Evolutionary conservation across 1,140 invertebrate genomes (phyloP), one percentile per base, ranked within the genome.

Genomic region (Trichoplusia ni): DNA sequence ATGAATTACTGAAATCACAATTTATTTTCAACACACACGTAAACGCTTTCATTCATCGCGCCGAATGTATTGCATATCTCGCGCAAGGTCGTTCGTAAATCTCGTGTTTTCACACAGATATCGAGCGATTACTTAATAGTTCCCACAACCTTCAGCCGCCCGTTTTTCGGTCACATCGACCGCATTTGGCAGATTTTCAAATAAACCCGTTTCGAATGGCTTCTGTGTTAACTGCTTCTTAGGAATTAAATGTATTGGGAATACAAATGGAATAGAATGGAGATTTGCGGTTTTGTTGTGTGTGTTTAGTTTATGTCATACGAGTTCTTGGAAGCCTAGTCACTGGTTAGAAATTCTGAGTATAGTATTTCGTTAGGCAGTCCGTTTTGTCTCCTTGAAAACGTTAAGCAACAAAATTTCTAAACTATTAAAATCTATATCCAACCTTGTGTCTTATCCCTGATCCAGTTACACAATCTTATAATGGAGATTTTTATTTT

Each of bases 161-260:
- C 27, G 49, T 64, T 54, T 64, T 64, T 64, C 61, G 61, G 38
- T 56, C 61, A 46, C 35, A 47, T 44, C 19, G 42, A 49, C 33
- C 46, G 35, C 38, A 59, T 59, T 66, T 66, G 64, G 64, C 54
- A 66, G 25, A 42, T 56, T 46, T 64, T 64, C 62, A 64, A 56
- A 64, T 64, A 64, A 64, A 25, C 21, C 27, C 38, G 40, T 31
- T 64, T 33, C 27, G 47, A 38, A 54, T 7, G 16, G 18, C 18
- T 8, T n/a, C n/a, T 29, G 4, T n/a, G 16, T 1, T 49, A 37
- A 53, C 31, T 53, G 49, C 49, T 35, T 53, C 49, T 18, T 5
- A 29, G 4, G 27, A 29, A 29, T 53, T 13, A 6, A 31, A 31
- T 16, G 25, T 49, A 18, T 25, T 16, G 25, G 18, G 46, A 49